Evolutionary conservation across 2,888 invertebrate genomes (phyloP).

Genomic region (Dexiosoma caninum): DNA sequence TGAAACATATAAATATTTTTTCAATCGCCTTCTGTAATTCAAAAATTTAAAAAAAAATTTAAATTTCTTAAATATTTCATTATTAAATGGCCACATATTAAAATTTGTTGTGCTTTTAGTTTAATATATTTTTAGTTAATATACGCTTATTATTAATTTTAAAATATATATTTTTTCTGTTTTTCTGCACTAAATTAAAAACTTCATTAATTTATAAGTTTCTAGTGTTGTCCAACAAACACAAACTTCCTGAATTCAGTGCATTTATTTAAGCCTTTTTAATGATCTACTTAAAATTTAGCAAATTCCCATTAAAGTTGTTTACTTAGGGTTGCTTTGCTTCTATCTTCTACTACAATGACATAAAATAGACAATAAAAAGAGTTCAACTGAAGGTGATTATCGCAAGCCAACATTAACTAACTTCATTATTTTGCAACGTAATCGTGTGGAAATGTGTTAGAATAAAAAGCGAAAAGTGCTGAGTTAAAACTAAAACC

Average conservation of each 20-base stretch:
- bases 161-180: too few relatives aligned
- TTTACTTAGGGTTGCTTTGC: conserved; percentile 7
- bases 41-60: too few relatives aligned
- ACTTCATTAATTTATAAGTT: background rate
- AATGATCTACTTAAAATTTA: conserved; percentile 51
- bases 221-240: background rate
- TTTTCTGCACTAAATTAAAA: background rate
- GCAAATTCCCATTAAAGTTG: conserved; percentile 43
- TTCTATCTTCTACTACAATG: conserved; percentile 14
- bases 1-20: too few relatives aligned
- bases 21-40: too few relatives aligned
- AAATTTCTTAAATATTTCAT: too few relatives aligned
- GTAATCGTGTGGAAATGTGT: conserved; percentile 57
- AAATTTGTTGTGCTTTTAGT: too few relatives aligned
- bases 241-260: background rate
- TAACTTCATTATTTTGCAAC: conserved; percentile 25
- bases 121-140: background rate
- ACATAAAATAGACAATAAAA: conserved; percentile 51
- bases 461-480: conserved; percentile 14
- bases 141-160: background rate
- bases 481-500: conserved; percentile 24
- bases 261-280: conserved; percentile 45
- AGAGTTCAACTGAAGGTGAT: conserved; percentile 44
- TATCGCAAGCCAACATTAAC: conserved; percentile 36
- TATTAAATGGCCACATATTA: too few relatives aligned